Conservation (phyloP, 2,113 vertebrate genomes). For the Delphinus delphis region DNA sequence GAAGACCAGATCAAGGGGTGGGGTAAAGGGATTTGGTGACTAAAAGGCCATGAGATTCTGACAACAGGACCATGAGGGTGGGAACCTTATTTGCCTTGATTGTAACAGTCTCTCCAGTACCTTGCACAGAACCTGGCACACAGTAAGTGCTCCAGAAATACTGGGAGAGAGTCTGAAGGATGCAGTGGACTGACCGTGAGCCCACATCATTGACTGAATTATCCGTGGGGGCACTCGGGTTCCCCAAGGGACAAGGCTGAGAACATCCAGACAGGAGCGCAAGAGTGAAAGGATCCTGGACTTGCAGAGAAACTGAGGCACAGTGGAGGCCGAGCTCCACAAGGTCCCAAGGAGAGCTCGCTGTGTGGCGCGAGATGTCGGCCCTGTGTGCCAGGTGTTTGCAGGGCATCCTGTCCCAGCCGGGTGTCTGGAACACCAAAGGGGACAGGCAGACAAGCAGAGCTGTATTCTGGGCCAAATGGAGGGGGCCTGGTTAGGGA, state of each 20-base stretch:
- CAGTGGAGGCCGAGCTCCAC: background rate
- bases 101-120: background rate
- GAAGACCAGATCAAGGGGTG: background rate
- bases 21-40: background rate
- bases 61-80: background rate
- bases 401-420: background rate
- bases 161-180: background rate
- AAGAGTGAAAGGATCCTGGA: background rate
- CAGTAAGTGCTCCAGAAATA: background rate
- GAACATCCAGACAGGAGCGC: background rate
- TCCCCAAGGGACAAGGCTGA: background rate
- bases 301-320: constrained; percentile 41
- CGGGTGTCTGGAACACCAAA: background rate
- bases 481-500: background rate
- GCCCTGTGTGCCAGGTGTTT: background rate
- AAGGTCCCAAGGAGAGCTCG: background rate
- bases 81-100: background rate
- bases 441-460: background rate
- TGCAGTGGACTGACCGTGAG: background rate
- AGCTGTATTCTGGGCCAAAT: background rate
- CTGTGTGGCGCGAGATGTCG: background rate
- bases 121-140: background rate
- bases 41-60: background rate
- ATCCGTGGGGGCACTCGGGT: rapidly evolving
- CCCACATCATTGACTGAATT: background rate